A percentile compares a stretch with the other conserved stretches of the same genome.
These are phyloP conservation scores for Mormyrus iriodes DNA, from an alignment of 2,113 vertebrate genomes.

Conservation along the genomic window DNA sequence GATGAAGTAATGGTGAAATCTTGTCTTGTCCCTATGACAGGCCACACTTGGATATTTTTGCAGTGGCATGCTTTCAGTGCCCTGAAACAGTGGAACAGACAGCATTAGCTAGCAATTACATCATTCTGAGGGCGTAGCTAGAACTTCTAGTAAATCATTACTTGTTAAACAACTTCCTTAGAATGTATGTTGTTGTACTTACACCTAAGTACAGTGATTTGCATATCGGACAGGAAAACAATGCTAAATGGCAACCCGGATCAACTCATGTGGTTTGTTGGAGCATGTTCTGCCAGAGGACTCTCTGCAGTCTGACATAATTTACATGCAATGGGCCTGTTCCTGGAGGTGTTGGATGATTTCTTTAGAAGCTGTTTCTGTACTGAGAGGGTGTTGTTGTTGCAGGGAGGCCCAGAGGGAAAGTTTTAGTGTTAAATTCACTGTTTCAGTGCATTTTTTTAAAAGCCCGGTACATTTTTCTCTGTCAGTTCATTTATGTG, in stretches of 20 bases:
- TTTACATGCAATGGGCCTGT: neutral
- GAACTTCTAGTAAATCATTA: neutral
- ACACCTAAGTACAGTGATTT: neutral
- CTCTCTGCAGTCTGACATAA: neutral
- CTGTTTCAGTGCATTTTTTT: conserved; percentile 9
- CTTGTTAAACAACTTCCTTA: neutral
- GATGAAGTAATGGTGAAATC: neutral
- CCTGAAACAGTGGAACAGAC: neutral
- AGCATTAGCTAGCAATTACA: neutral
- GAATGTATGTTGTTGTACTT: neutral
- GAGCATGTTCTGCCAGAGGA: neutral
- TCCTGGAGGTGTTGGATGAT: neutral
- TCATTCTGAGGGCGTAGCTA: neutral
- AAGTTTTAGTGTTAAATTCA: neutral
- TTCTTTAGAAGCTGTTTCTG: neutral
- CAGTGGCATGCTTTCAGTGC: neutral
- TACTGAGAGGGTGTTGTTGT: neutral
- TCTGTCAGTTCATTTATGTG: neutral
- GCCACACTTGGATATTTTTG: neutral
- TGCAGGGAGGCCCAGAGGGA: neutral
- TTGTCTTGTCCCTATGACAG: neutral
- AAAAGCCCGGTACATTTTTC: neutral
- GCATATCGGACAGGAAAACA: neutral
- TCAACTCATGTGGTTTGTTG: neutral
- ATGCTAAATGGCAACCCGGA: neutral